Base-by-base conservation (phyloP, 2,113 vertebrate species). In the Numenius arquata region DNA sequence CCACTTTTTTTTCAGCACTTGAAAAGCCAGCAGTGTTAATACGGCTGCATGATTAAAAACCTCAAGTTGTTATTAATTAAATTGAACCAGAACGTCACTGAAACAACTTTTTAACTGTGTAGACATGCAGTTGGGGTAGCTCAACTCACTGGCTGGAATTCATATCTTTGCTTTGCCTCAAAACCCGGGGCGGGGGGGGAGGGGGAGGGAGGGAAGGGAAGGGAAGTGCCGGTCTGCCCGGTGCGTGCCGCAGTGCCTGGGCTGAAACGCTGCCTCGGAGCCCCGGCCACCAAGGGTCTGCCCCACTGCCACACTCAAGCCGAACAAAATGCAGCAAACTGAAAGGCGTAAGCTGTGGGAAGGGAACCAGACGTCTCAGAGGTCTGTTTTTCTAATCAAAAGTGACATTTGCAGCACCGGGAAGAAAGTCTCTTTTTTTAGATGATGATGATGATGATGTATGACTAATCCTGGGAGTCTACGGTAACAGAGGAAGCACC, bases 391-490 rank as follows among this genome's bases (percentile, higher is more conserved):
- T 84, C 74, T 93, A 82, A 90, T 85, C 14, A 87, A 65, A 86
- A 75, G 70, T 59, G 41, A 72, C 70, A 92, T 73, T 58, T 66
- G n/a, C 62, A 82, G 74, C 66, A 75, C 30, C 55, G 19, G 20
- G 73, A 78, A 88, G 50, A 79, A 61, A 65, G 11, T 52, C 0
- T 17, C 38, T 77, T 95, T 86, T 85, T 90, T 76, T 8, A 45
- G 58, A 79, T 36, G 15, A 71, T 38, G 45, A 89, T 36, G 15
- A 71, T 41, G 45, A 89, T 52, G 50, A 27, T 53, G 62, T 70
- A 73, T 79, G 87, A 85, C 84, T 94, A 95, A 92, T 91, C 26
- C 74, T 62, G 71, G 53, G 58, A 87, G 41, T 56, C 82, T 63
- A 94, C 40, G 0, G 48, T 34, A 87, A 66, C 52, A 84, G 53